Evolutionary conservation across 1,140 invertebrate species (phyloP).

Genomic region (Cherax destructor): DNA sequence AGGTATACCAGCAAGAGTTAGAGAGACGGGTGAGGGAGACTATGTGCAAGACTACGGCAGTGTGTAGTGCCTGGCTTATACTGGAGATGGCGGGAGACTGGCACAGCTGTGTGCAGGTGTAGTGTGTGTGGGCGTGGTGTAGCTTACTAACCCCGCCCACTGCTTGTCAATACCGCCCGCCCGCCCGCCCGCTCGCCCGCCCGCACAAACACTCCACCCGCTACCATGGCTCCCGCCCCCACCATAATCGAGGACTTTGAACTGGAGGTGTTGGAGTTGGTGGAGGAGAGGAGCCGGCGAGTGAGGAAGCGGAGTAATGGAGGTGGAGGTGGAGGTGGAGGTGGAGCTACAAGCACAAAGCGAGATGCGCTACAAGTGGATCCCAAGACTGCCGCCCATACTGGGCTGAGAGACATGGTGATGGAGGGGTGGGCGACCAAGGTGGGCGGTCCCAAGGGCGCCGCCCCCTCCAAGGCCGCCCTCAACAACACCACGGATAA

Average conservation of each 20-base stretch:
- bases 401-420: not conserved
- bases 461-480: not conserved
- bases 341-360: not conserved
- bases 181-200: not conserved
- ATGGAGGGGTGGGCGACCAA: constrained; percentile 29
- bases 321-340: no score
- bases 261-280: constrained; percentile 17
- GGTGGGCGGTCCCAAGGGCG: not conserved
- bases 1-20: not conserved
- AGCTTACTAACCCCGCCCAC: not conserved
- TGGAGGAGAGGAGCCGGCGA: not conserved
- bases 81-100: not conserved
- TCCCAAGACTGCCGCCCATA: not conserved
- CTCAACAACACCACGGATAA: not conserved
- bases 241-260: constrained; percentile 37
- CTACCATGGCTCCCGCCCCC: not conserved
- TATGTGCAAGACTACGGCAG: not conserved
- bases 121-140: not conserved
- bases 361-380: not conserved
- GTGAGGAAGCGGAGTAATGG: not conserved
- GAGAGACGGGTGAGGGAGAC: no score
- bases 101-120: not conserved
- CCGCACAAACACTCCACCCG: not conserved
- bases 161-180: not conserved
- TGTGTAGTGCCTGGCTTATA: not conserved